Evolutionary conservation across 2,888 invertebrate genomes (phyloP).

Genomic region (Drosophila barbarae): DNA sequence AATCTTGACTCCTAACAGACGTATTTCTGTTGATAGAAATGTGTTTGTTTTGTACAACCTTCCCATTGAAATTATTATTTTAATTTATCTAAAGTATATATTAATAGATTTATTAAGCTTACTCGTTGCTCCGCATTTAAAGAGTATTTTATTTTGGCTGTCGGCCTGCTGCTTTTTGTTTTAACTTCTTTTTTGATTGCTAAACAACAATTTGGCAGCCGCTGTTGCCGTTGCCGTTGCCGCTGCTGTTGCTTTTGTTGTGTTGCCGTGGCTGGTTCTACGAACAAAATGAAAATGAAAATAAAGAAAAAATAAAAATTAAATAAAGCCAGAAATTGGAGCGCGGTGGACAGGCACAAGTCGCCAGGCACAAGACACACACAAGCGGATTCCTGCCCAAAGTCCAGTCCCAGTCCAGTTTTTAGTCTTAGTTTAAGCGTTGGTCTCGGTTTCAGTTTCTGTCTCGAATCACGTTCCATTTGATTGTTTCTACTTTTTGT

Average conservation of each 20-base stretch:
- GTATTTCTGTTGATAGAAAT: not conserved
- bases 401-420: conserved; percentile 44
- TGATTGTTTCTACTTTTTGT: conserved; percentile 41
- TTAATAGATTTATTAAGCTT: not conserved
- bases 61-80: not conserved
- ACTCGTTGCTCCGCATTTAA: not conserved
- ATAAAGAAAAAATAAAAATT: conserved; percentile 19
- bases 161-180: conserved; percentile 27
- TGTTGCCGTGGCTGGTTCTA: conserved; percentile 55
- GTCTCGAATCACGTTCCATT: conserved; percentile 45
- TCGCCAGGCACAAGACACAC: conserved; percentile 19
- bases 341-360: conserved; percentile 51
- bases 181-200: conserved; percentile 63
- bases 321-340: conserved; percentile 48
- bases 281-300: conserved; percentile 28
- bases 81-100: not conserved
- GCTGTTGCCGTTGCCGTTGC: conserved; percentile 38
- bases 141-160: conserved; percentile 16
- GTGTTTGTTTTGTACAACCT: not conserved
- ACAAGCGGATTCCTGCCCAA: conserved; percentile 29
- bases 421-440: conserved; percentile 24
- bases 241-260: conserved; percentile 12
- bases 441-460: conserved; percentile 50
- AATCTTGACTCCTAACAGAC: not conserved
- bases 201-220: conserved; percentile 65